Conservation (phyloP, 2,113 vertebrate genomes). For the Oryzias curvinotus region DNA sequence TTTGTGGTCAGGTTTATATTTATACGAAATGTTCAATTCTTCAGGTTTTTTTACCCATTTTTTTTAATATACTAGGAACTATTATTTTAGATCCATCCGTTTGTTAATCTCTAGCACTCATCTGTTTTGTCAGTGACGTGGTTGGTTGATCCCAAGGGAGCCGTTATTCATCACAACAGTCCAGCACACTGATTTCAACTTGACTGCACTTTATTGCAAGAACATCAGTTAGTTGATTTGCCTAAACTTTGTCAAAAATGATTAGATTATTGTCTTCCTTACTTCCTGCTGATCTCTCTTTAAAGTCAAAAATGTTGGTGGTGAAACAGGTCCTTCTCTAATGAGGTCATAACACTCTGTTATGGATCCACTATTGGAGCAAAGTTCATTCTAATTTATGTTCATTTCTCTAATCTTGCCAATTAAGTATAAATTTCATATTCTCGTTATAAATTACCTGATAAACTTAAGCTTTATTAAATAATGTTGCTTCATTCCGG, state of each 20-base stretch:
- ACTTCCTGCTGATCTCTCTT: too few relatives aligned
- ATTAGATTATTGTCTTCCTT: too few relatives aligned
- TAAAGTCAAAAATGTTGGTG: too few relatives aligned
- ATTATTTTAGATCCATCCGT: conserved; percentile 46
- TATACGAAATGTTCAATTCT: conserved; percentile 23
- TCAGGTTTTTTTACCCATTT: conserved; percentile 23
- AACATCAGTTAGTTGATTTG: background rate
- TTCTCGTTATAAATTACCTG: background rate
- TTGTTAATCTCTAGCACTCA: conserved; percentile 47
- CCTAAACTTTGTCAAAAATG: background rate
- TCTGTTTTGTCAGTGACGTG: conserved; percentile 62
- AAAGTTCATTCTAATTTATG: too few relatives aligned
- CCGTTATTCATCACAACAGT: conserved; percentile 32
- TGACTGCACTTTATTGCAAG: background rate
- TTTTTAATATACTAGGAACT: conserved; percentile 45
- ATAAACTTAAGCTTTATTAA: background rate
- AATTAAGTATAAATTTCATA: too few relatives aligned
- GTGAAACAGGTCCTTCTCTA: too few relatives aligned
- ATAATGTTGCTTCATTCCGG: background rate
- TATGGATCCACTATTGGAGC: too few relatives aligned
- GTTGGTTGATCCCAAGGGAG: conserved; percentile 54
- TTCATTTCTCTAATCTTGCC: too few relatives aligned
- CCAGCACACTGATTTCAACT: conserved; percentile 1
- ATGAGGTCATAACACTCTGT: too few relatives aligned
- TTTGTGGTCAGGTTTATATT: conserved; percentile 1